A percentile compares a stretch with the other conserved stretches of the same genome.
Evolutionary conservation across 2,888 invertebrate genomes (phyloP).

Genomic region (Aleiodes alternator): DNA sequence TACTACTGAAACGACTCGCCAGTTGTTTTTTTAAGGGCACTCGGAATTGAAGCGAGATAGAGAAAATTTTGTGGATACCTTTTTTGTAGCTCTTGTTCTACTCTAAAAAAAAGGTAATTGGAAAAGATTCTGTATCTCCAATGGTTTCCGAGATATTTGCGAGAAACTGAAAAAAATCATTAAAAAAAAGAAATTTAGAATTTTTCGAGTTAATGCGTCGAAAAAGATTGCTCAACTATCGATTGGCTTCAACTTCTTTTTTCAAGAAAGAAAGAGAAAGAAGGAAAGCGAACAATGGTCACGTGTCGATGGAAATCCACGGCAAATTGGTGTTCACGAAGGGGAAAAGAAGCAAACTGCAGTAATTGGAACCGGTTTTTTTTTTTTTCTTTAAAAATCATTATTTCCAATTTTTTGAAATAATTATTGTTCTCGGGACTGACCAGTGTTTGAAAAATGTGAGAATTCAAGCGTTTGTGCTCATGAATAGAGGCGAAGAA

Average conservation of each 20-base stretch:
- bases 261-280: slow-evolving; percentile 5
- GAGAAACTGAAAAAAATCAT: too few species aligned
- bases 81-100: too few species aligned
- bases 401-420: slow-evolving; percentile 43
- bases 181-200: too few species aligned
- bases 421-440: slow-evolving; percentile 25
- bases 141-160: too few species aligned
- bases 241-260: slow-evolving; percentile 6
- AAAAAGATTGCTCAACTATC: not conserved
- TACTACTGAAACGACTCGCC: too few species aligned
- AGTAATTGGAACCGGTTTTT: slow-evolving; percentile 46
- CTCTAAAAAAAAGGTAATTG: too few species aligned
- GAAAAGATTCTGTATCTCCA: too few species aligned
- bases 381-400: slow-evolving; percentile 18
- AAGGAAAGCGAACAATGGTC: slow-evolving; percentile 28
- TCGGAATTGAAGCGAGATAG: too few species aligned
- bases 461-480: slow-evolving; percentile 1
- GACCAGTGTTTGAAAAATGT: slow-evolving; percentile 6
- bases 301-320: slow-evolving; percentile 38
- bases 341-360: slow-evolving; percentile 10
- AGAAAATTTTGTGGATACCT: too few species aligned
- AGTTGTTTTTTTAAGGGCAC: too few species aligned
- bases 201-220: too few species aligned
- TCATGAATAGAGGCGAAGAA: not conserved
- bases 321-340: slow-evolving; percentile 29